Evolutionary conservation across 2,888 invertebrate species (phyloP), one percentile per base, ranked within the genome.

Genomic region (Plebejus melissa): DNA sequence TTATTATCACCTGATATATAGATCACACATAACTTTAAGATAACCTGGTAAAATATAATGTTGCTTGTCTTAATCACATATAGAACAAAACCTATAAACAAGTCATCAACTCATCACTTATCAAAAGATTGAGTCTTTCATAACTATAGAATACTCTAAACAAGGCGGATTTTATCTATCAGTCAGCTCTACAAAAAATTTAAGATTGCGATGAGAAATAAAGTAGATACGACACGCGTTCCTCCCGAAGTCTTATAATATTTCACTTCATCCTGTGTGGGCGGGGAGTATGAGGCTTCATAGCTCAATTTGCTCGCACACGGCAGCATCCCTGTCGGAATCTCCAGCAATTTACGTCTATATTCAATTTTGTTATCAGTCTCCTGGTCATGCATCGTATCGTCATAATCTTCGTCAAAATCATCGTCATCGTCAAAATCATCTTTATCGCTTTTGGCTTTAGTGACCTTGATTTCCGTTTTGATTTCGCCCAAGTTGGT

Each of bases 201-300:
- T 74, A 81, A 79, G 65, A 85, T 36, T 36, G 79, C 78, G 50
- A 84, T 77, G 65, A 84, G 75, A 36, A 82, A 46, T 75, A 83
- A 71, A 76, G 80, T 80, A 74, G 82, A 81, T 76, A 80, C 79
- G 50, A 82, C 77, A 54, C 80, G 74, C 69, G 76, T 81, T 38
- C 75, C 83, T 28, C 88, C 88, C 60, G 90, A 88, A 50, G 91
- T 84, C 81, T 90, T 88, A 80, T 88, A 92, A 82, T 90, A 91
- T 81, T 89, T 92, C 32, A 93, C 93, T 85, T 93, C 93, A 69
- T 93, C 91, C 81, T 92, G 92, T 36, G 91, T 91, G 0, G 93
- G 92, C 0, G 90, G 90, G 0, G 91, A 90, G 65, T 85, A 90
- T 0, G 90, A 88, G 1, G 88, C 86, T 77, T 89, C 91, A 46